These are phyloP conservation scores for Poecilobothrus nobilitatus DNA, from an alignment of 2,888 invertebrate species.

Conservation along the genomic window DNA sequence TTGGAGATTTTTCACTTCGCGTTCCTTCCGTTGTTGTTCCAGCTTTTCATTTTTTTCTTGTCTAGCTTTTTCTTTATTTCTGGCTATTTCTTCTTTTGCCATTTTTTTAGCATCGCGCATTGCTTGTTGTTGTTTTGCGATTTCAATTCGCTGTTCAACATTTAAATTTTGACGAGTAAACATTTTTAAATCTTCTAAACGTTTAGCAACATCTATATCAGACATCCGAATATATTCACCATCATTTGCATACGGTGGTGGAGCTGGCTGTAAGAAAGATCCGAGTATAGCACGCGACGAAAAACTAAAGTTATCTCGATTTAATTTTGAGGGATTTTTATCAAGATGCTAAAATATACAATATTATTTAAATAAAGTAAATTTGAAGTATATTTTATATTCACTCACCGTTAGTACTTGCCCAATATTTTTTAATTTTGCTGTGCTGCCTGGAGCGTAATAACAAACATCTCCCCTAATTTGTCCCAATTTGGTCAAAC, in stretches of 20 bases:
- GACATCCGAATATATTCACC: conserved; percentile 68
- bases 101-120: conserved; percentile 66
- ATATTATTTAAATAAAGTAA: not conserved
- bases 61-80: conserved; percentile 48
- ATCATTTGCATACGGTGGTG: conserved; percentile 52
- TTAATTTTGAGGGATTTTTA: conserved; percentile 58
- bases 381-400: not conserved
- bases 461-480: conserved; percentile 92
- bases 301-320: conserved; percentile 85
- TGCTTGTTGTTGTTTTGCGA: conserved; percentile 62
- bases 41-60: conserved; percentile 70
- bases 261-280: conserved; percentile 76
- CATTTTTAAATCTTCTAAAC: conserved; percentile 59
- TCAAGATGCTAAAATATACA: conserved; percentile 60
- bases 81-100: conserved; percentile 55
- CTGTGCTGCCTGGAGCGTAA: conserved; percentile 57
- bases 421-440: conserved; percentile 55
- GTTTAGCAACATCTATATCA: conserved; percentile 71
- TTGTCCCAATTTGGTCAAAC: conserved; percentile 75
- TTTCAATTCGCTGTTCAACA: conserved; percentile 67
- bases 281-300: conserved; percentile 83
- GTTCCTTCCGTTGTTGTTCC: conserved; percentile 71
- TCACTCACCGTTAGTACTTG: conserved; percentile 55
- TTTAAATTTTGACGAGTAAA: conserved; percentile 57
- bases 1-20: conserved; percentile 75